Conservation (phyloP, 2,888 invertebrate genomes). For the Heliconius hortense region DNA sequence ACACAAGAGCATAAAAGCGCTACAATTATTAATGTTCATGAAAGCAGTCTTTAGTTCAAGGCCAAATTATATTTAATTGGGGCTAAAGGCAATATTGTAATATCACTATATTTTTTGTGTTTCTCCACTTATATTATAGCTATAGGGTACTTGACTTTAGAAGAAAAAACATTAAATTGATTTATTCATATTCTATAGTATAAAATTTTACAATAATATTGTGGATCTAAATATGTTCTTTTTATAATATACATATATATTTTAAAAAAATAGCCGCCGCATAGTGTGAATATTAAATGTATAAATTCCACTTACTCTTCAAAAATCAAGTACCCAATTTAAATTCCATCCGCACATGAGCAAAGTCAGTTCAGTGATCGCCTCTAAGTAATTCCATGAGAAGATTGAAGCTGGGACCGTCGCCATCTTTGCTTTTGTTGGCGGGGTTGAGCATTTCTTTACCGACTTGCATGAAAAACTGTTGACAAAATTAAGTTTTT, state of each 20-base stretch:
- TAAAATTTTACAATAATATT: not conserved
- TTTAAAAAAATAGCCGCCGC: slow-evolving; percentile 1
- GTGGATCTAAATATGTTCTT: not conserved
- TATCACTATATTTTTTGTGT: slow-evolving; percentile 40
- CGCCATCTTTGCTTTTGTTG: slow-evolving; percentile 93
- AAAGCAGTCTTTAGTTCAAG: slow-evolving; percentile 51
- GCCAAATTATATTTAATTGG: slow-evolving; percentile 47
- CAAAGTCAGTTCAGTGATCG: slow-evolving; percentile 88
- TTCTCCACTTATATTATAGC: slow-evolving; percentile 16
- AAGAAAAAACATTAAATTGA: not conserved
- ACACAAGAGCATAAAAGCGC: slow-evolving; percentile 42
- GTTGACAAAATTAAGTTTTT: slow-evolving; percentile 30
- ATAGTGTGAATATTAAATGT: not conserved
- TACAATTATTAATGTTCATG: slow-evolving; percentile 36
- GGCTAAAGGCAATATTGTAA: slow-evolving; percentile 44
- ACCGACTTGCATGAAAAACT: slow-evolving; percentile 87
- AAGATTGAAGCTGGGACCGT: slow-evolving; percentile 95
- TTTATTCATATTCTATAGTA: not conserved
- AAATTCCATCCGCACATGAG: slow-evolving; percentile 48
- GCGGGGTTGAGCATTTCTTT: slow-evolving; percentile 94
- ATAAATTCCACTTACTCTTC: not conserved
- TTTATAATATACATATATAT: not conserved
- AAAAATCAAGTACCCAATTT: slow-evolving; percentile 13
- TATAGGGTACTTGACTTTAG: slow-evolving; percentile 10
- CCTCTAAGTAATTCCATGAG: slow-evolving; percentile 97